These are phyloP conservation scores for Cremastobaeus sp. DNA, from an alignment of 2,888 invertebrate genomes.

Conservation along the genomic window DNA sequence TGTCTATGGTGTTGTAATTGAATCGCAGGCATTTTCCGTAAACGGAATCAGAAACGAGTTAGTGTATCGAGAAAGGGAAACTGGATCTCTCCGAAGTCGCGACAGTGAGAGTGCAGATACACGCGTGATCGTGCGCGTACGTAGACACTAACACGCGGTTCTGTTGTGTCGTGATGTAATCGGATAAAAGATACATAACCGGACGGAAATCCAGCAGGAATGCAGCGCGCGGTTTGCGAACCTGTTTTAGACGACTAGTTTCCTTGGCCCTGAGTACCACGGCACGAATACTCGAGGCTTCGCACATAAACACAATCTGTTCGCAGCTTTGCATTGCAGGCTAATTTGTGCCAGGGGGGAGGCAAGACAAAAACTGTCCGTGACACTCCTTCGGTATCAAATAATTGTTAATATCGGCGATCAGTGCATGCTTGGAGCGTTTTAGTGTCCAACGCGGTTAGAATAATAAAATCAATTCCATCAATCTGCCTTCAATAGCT, in stretches of 20 bases:
- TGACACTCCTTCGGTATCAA: neutral
- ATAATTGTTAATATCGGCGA: conserved; percentile 2
- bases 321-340: neutral
- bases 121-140: conserved; percentile 9
- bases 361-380: no score
- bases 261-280: conserved; percentile 49
- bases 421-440: no score
- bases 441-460: no score
- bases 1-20: conserved; percentile 41
- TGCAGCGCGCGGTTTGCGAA: conserved; percentile 41
- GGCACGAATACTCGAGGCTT: conserved; percentile 23
- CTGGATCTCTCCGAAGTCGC: conserved; percentile 44
- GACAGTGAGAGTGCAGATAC: conserved; percentile 39
- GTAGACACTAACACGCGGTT: neutral
- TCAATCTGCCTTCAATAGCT: no score
- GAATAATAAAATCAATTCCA: no score
- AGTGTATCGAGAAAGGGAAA: conserved; percentile 53
- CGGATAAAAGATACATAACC: conserved; percentile 56
- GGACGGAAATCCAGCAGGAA: conserved; percentile 55
- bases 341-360: no score
- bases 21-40: conserved; percentile 49
- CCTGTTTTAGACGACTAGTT: conserved; percentile 55
- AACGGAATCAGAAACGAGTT: conserved; percentile 40
- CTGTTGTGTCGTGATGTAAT: conserved; percentile 46
- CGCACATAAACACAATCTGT: conserved; percentile 24